Conservation (phyloP, 2,888 invertebrate genomes). For the Odontocerum albicorne region DNA sequence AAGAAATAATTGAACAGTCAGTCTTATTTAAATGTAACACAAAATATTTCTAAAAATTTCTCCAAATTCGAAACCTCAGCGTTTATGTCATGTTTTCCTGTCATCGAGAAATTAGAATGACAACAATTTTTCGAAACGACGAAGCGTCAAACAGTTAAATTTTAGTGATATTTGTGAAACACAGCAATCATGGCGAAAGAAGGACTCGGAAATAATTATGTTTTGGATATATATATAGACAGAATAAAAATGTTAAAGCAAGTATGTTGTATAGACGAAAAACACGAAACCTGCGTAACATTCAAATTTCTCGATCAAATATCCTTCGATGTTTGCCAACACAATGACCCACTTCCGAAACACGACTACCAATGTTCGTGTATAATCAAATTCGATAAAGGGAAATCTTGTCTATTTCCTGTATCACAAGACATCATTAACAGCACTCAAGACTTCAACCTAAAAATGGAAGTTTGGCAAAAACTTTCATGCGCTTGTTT, state of each 20-base stretch:
- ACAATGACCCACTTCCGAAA: constrained; percentile 3
- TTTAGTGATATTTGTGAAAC: too few species aligned
- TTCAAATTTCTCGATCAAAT: constrained; percentile 14
- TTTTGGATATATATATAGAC: constrained; percentile 10
- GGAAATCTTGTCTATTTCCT: constrained; percentile 8
- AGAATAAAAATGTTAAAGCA: constrained; percentile 14
- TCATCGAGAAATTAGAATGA: too few species aligned
- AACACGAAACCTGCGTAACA: constrained; percentile 14
- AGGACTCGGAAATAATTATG: constrained; percentile 13
- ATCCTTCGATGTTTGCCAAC: constrained; percentile 11
- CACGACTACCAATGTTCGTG: constrained; percentile 1
- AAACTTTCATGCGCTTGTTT: constrained; percentile 18
- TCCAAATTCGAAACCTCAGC: too few species aligned
- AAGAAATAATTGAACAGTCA: too few species aligned
- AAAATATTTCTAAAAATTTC: too few species aligned
- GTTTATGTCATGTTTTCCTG: too few species aligned
- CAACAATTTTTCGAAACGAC: too few species aligned
- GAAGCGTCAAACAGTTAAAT: too few species aligned
- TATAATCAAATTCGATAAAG: constrained; percentile 15
- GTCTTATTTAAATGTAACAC: too few species aligned
- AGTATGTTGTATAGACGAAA: constrained; percentile 16
- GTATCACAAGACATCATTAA: not conserved
- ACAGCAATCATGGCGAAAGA: too few species aligned
- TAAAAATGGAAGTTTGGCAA: constrained; percentile 16
- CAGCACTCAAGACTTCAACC: not conserved